A percentile compares a stretch with the other conserved stretches of the same genome.
These are phyloP conservation scores for Eriosoma lanigerum DNA, from an alignment of 1,140 invertebrate genomes.

Conservation along the genomic window DNA sequence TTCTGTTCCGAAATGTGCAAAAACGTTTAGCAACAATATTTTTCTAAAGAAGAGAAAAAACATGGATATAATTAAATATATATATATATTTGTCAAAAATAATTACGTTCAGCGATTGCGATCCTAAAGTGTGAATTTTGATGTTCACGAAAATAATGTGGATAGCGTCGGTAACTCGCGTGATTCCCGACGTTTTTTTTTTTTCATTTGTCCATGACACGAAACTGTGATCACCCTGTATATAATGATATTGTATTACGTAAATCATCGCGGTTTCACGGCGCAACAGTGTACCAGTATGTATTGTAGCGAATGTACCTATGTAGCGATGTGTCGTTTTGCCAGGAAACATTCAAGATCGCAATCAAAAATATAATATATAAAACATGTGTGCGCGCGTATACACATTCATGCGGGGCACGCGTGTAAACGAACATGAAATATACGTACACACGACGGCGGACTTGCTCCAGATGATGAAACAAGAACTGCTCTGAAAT, in stretches of 20 bases:
- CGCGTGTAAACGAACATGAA: constrained; percentile 37
- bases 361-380: constrained; percentile 41
- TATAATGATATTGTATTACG: not conserved
- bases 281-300: not conserved
- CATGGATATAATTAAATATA: too few species aligned
- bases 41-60: too few species aligned
- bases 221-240: too few species aligned
- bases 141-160: too few species aligned
- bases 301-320: not conserved
- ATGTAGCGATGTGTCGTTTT: not conserved
- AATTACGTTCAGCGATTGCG: too few species aligned
- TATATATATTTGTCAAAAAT: too few species aligned
- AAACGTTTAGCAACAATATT: too few species aligned
- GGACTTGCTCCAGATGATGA: constrained; percentile 47
- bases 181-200: too few species aligned
- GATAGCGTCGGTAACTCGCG: too few species aligned
- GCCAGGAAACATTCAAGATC: constrained; percentile 34
- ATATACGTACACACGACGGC: not conserved
- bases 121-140: too few species aligned
- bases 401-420: not conserved
- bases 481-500: constrained; percentile 46
- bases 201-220: too few species aligned
- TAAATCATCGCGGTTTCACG: not conserved
- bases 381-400: not conserved
- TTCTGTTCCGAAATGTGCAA: too few species aligned